These are phyloP conservation scores for Sarcophaga caerulescens DNA, from an alignment of 2,888 invertebrate genomes.

Conservation along the genomic window DNA sequence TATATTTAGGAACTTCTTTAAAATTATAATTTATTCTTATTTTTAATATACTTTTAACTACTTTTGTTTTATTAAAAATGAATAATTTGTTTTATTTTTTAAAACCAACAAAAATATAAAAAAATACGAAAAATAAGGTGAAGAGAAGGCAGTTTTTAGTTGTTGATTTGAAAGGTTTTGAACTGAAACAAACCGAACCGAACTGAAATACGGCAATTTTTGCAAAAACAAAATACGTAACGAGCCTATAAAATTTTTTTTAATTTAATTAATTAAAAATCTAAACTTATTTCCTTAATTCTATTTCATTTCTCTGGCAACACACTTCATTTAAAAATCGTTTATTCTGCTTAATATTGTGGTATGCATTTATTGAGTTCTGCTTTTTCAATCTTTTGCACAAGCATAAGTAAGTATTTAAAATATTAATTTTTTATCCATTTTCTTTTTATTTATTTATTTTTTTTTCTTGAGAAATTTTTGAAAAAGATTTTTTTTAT, in stretches of 20 bases:
- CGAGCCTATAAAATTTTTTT: too few relatives aligned
- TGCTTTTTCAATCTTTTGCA: constrained; percentile 39
- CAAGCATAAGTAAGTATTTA: constrained; percentile 54
- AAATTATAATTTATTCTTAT: constrained; percentile 40
- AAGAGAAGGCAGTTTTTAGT: constrained; percentile 64
- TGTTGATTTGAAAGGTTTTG: constrained; percentile 26
- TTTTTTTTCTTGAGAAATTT: constrained; percentile 24
- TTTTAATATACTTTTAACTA: neutral
- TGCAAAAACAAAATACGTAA: too few relatives aligned
- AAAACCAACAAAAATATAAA: neutral
- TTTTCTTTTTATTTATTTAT: neutral
- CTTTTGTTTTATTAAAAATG: constrained; percentile 9
- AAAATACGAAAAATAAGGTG: constrained; percentile 35
- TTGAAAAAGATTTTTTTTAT: constrained; percentile 33
- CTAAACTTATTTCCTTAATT: neutral
- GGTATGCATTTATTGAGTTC: constrained; percentile 28
- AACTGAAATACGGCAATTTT: neutral
- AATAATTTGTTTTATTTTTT: constrained; percentile 8
- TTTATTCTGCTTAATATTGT: constrained; percentile 18
- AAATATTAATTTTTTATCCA: constrained; percentile 3
- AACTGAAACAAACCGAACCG: too few relatives aligned
- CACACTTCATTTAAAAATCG: constrained; percentile 4
- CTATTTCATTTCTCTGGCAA: constrained; percentile 20
- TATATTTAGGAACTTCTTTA: constrained; percentile 66
- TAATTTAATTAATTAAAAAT: neutral